Conservation (phyloP, 2,888 invertebrate species). For the Limnephilus marmoratus region DNA sequence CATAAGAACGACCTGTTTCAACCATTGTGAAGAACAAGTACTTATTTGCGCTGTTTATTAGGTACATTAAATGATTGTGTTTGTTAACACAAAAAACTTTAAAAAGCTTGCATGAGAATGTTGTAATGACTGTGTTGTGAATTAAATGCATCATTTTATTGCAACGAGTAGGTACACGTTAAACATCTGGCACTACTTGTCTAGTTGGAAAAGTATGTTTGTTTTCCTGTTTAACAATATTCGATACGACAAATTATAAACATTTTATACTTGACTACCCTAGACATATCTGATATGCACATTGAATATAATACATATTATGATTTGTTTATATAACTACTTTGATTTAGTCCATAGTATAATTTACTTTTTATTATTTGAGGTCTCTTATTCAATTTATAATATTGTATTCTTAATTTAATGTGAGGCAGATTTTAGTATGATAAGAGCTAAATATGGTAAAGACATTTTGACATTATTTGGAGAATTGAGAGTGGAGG, state of each 20-base stretch:
- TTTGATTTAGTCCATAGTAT: slow-evolving; percentile 47
- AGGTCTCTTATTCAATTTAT: slow-evolving; percentile 52
- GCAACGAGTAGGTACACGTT: not conserved
- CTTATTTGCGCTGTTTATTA: not conserved
- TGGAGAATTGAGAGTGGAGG: not conserved
- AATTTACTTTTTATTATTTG: slow-evolving; percentile 51
- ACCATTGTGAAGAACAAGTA: not conserved
- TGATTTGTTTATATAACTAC: slow-evolving; percentile 49
- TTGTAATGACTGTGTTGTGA: slow-evolving; percentile 4
- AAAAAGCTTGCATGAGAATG: not conserved
- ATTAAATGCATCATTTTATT: not conserved
- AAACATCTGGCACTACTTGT: not conserved
- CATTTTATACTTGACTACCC: not conserved
- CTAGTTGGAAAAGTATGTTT: not conserved
- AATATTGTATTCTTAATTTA: slow-evolving; percentile 54
- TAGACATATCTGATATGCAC: slow-evolving; percentile 1
- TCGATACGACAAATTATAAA: not conserved
- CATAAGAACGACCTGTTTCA: not conserved
- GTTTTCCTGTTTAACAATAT: not conserved
- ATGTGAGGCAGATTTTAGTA: slow-evolving; percentile 54
- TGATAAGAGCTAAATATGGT: slow-evolving; percentile 35
- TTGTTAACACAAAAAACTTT: not conserved
- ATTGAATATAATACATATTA: slow-evolving; percentile 47
- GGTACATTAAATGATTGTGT: not conserved
- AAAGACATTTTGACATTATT: slow-evolving; percentile 36